Conservation (phyloP, 2,888 invertebrate species). For the Parasteatoda lunata region DNA sequence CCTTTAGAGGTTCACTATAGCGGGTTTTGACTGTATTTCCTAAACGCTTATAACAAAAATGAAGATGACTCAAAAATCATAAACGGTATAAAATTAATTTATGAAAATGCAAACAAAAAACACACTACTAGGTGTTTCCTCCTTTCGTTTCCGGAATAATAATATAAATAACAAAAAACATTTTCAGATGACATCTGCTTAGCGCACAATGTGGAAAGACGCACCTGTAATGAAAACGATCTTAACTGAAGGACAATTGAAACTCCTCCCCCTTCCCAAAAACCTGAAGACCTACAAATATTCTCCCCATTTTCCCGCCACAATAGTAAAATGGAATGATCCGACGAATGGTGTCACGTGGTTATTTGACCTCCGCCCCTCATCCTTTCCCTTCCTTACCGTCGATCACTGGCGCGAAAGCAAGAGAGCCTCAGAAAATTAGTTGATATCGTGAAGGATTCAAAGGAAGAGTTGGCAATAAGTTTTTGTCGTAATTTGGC, state of each 20-base stretch:
- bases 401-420: background rate
- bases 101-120: too few species aligned
- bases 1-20: too few species aligned
- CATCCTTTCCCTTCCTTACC: background rate
- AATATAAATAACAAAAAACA: too few species aligned
- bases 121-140: too few species aligned
- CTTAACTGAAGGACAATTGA: background rate
- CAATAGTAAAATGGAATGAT: conserved; percentile 2
- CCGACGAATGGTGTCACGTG: background rate
- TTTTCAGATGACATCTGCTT: background rate
- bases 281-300: background rate
- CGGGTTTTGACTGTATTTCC: too few species aligned
- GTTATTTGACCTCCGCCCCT: background rate
- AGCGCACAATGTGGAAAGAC: background rate
- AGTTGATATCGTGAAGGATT: too few species aligned
- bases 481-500: background rate
- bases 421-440: background rate
- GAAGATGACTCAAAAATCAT: too few species aligned
- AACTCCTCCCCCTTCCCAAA: background rate
- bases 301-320: conserved; percentile 1
- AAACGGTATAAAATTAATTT: too few species aligned
- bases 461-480: too few species aligned
- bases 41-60: too few species aligned
- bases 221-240: background rate
- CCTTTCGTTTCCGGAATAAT: too few species aligned